Percentiles rank a stretch among this genome's conserved stretches.
Evolutionary conservation across 30 jellyfish, hydroid and myxozoan genomes (phyloP).

Genomic region (Hydractinia symbiolongicarpus): DNA sequence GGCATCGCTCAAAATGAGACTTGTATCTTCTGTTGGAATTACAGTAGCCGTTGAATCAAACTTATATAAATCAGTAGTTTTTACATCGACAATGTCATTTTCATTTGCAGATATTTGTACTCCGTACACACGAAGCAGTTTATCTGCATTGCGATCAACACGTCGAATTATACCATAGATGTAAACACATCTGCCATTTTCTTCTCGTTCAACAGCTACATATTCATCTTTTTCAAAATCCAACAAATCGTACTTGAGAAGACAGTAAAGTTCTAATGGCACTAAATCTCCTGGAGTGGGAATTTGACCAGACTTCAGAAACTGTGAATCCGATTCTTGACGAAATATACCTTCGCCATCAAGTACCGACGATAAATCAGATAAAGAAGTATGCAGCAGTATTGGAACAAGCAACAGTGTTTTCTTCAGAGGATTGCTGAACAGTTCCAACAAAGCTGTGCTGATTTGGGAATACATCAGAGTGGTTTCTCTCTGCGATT

Average conservation of each 20-base stretch:
- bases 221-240: conserved; percentile 52
- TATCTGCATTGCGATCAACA: neutral
- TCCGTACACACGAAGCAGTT: neutral
- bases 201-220: conserved; percentile 57
- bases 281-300: conserved; percentile 53
- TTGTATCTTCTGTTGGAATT: neutral
- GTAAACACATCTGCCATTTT: neutral
- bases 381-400: conserved; percentile 11
- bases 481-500: neutral
- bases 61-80: neutral
- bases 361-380: conserved; percentile 17
- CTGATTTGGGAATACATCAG: neutral
- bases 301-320: neutral
- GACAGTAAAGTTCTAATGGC: conserved; percentile 52
- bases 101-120: neutral
- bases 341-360: conserved; percentile 31
- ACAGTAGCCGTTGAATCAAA: too few relatives aligned
- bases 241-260: conserved; percentile 41
- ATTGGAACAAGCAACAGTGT: neutral
- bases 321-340: neutral
- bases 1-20: neutral
- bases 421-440: neutral
- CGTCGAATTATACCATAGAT: neutral
- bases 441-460: neutral
- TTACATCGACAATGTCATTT: neutral